Evolutionary conservation across 2,888 invertebrate species (phyloP), one percentile per base, ranked within the genome.

Genomic region (Sinhomidia bicolor): DNA sequence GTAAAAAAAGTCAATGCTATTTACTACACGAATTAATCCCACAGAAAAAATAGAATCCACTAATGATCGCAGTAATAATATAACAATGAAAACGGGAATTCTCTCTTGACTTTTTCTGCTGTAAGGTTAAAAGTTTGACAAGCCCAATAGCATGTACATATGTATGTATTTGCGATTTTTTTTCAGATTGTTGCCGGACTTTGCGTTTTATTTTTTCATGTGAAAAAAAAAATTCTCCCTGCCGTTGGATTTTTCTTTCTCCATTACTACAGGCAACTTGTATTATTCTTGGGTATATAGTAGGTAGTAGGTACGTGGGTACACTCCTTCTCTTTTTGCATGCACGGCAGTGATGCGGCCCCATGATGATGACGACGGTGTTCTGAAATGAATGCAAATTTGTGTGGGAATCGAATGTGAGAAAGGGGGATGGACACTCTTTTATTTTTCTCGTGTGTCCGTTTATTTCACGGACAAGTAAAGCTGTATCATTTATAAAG

Each of bases 81-180:
- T 12, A 51, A 26, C 57, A 60, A 60, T 60, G 57, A 60, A 60
- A 60, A 60, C 23, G 26, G 57, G 9, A 23, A 60, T 60, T 60
- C 54, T 54, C 60, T 23, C n/a, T n/a, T n/a, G n/a, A n/a, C n/a
- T n/a, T n/a, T n/a, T n/a, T n/a, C n/a, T n/a, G n/a, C n/a, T n/a
- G n/a, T n/a, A 23, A 60, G 60, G 60, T 60, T 60, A 60, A 60
- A 60, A n/a, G 60, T 60, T 60, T 60, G 60, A 60, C 60, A 23
- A 23, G 60, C 60, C 60, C 10, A 60, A 26, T 6, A 60, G 9
- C 26, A 23, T 5, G 6, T n/a, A n/a, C n/a, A n/a, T n/a, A n/a
- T n/a, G n/a, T n/a, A n/a, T n/a, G n/a, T n/a, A 23, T 60, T 60
- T 60, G 60, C 23, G 9, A 51, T 10, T 51, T 41, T 12, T 12